A percentile compares a stretch with the other conserved stretches of the same genome.
phyloP scores from a whole-genome alignment of 2,888 invertebrate species.

The Drosophila anomalipes region DNA sequence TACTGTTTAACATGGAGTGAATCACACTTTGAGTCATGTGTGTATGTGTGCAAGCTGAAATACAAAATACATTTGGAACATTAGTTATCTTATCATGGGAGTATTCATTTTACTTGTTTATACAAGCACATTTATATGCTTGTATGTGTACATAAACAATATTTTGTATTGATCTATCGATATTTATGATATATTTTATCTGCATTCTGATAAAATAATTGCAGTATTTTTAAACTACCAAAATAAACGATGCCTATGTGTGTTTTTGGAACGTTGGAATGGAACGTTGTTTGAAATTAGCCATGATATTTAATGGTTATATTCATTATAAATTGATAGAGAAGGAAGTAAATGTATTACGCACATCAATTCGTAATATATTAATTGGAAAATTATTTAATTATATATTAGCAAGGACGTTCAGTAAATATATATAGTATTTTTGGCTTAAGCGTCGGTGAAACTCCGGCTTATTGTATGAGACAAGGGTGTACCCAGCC shows the following conservation, averaged over 20 bases:
- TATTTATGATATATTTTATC: conserved; percentile 8
- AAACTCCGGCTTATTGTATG: not conserved
- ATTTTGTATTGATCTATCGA: conserved; percentile 25
- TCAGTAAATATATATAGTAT: not conserved
- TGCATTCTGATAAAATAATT: not conserved
- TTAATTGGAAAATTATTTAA: not conserved
- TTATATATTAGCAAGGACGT: not conserved
- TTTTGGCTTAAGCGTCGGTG: not conserved
- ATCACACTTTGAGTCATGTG: conserved; percentile 43
- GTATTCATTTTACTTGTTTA: conserved; percentile 50
- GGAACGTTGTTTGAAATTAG: not conserved
- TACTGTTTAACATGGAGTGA: conserved; percentile 40
- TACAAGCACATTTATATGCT: conserved; percentile 38
- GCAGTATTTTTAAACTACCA: conserved; percentile 19
- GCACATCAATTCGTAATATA: not conserved
- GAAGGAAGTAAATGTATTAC: not conserved
- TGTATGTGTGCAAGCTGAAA: conserved; percentile 35
- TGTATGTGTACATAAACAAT: conserved; percentile 32
- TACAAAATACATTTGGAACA: conserved; percentile 51
- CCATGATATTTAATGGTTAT: not conserved
- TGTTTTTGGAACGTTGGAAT: conserved; percentile 11
- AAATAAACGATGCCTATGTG: not conserved
- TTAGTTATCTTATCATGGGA: conserved; percentile 56
- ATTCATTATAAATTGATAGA: not conserved
- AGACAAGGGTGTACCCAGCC: not conserved